Percentiles rank a stretch among this genome's conserved stretches.
phyloP scores from a whole-genome alignment of 2,797 vertebrate genomes.

The Characodon lateralis region DNA sequence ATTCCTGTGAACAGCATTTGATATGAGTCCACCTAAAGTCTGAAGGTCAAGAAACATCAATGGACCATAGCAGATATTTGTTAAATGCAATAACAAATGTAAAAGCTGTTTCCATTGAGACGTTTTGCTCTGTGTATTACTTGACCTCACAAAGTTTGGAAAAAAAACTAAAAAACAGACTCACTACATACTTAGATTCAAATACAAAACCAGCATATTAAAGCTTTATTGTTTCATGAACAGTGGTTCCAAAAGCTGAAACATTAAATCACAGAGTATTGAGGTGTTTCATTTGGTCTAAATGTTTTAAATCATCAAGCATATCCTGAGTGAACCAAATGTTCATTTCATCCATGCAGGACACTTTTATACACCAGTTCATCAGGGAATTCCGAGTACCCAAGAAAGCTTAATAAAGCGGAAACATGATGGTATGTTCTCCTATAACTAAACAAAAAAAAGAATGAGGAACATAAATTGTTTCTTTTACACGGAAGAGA shows the following conservation, averaged over 20 bases:
- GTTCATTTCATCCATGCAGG: not conserved
- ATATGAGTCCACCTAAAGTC: not conserved
- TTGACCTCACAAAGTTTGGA: not conserved
- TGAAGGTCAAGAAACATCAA: not conserved
- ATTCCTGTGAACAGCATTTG: not conserved
- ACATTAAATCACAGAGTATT: not conserved
- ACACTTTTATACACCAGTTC: not conserved
- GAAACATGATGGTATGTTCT: not conserved
- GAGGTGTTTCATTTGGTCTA: not conserved
- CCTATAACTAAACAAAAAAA: not conserved
- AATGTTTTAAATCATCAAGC: not conserved
- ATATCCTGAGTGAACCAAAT: not conserved
- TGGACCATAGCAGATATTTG: not conserved
- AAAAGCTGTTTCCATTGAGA: not conserved
- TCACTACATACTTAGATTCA: not conserved
- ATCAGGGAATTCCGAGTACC: not conserved
- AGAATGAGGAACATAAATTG: not conserved
- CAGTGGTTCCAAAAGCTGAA: not conserved
- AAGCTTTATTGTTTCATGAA: not conserved
- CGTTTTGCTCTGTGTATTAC: conserved; percentile 3
- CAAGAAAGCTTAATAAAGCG: not conserved
- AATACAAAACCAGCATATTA: not conserved
- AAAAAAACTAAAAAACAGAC: not conserved
- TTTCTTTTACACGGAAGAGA: not conserved
- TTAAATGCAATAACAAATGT: not conserved